Evolutionary conservation across 2,113 vertebrate species (phyloP), one percentile per base, ranked within the genome.

Genomic region (Salvator merianae): DNA sequence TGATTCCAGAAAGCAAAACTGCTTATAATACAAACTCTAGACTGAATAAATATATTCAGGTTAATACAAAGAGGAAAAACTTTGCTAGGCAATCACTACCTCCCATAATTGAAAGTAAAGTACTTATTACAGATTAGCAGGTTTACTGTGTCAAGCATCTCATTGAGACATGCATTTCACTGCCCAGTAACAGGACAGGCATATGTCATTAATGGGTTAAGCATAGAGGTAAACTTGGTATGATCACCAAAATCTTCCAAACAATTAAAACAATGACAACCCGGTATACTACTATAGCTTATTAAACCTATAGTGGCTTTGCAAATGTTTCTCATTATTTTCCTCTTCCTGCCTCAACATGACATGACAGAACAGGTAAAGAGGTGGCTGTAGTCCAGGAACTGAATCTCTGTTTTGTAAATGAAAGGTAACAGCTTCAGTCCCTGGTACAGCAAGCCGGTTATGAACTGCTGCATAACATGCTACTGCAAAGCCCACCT

Each of bases 321-420:
- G 53, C 53, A 55, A 81, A 74, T 55, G 12, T 81, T 77, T 55
- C 6, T 16, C 14, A 12, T 12, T 55, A 3, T 55, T 55, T 55
- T 91, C 84, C 66, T 53, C 84, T 84, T 18, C 66, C 53, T 38
- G 79, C 81, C 77, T 85, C 76, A 84, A 75, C 53, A 63, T n/a
- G 20, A 81, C 36, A 79, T 50, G 4, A 59, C 53, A 86, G 32
- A 72, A 75, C 40, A 50, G 69, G 16, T 55, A 59, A 59, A 59
- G 18, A 16, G 18, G 16, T 59, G 55, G 55, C 55, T 59, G 20
- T 20, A 59, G 55, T 59, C 14, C 55, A 59, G 55, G 55, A 59
- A 59, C 16, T 18, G 55, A 59, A 59, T 4, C 13, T 59, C 20
- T 16, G 18, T 16, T 59, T 5, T 59, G 18, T 59, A 20, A 18